phyloP scores from a whole-genome alignment of 2,797 vertebrate species.

The Crenuchus spilurus region DNA sequence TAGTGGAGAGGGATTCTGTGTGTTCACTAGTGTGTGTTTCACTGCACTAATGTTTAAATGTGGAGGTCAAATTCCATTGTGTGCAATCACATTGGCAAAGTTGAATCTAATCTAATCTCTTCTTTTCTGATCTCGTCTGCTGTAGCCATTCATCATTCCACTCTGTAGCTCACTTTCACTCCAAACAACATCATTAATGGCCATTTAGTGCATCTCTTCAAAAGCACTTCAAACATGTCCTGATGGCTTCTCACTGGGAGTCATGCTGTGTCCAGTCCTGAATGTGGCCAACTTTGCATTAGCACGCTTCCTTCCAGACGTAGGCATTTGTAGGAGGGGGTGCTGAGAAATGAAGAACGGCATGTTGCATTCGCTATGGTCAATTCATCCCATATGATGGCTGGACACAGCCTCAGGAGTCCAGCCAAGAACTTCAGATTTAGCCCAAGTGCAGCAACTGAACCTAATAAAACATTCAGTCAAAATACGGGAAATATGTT shows the following conservation, averaged over 20 bases:
- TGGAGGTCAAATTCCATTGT: no score
- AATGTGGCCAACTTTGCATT: slow-evolving; percentile 26
- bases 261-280: slow-evolving; percentile 24
- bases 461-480: slow-evolving; percentile 43
- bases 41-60: no score
- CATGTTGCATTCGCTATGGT: slow-evolving; percentile 52
- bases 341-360: slow-evolving; percentile 28
- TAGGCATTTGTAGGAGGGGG: background rate
- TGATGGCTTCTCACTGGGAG: background rate
- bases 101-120: no score
- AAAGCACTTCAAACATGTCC: slow-evolving; percentile 5
- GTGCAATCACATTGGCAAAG: no score
- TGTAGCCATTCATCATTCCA: background rate
- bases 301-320: slow-evolving; percentile 23
- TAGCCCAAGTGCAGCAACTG: slow-evolving; percentile 7
- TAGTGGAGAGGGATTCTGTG: slow-evolving; percentile 17
- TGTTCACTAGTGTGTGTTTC: no score
- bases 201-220: slow-evolving; percentile 28
- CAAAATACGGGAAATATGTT: slow-evolving; percentile 27
- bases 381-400: slow-evolving; percentile 55
- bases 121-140: background rate
- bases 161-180: background rate
- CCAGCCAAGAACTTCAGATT: slow-evolving; percentile 15
- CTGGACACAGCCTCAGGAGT: slow-evolving; percentile 29
- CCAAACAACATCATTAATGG: slow-evolving; percentile 33